phyloP scores from a whole-genome alignment of 2,113 vertebrate genomes.

The Hippolais icterina region DNA sequence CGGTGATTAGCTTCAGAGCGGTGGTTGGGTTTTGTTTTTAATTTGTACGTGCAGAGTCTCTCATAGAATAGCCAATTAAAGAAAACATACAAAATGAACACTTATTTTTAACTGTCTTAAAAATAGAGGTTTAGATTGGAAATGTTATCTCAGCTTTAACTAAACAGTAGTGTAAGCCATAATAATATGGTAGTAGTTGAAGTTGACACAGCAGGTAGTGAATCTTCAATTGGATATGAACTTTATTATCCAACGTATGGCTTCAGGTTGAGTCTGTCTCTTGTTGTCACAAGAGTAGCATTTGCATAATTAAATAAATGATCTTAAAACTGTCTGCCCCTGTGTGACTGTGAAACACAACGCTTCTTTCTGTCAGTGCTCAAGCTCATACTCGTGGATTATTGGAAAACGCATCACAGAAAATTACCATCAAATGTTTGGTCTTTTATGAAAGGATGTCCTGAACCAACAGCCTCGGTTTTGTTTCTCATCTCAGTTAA shows the following conservation, averaged over 20 bases:
- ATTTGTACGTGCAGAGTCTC: background rate
- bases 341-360: constrained; percentile 66
- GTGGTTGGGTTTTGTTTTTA: constrained; percentile 4
- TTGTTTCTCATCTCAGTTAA: constrained; percentile 62
- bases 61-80: constrained; percentile 26
- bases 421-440: constrained; percentile 53
- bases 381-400: constrained; percentile 37
- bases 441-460: constrained; percentile 17
- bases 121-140: constrained; percentile 32
- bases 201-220: constrained; percentile 47
- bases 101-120: constrained; percentile 21
- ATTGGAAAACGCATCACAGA: constrained; percentile 39
- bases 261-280: constrained; percentile 57
- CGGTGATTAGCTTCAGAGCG: background rate
- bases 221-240: constrained; percentile 53
- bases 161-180: background rate
- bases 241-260: constrained; percentile 57
- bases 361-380: constrained; percentile 57
- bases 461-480: constrained; percentile 29
- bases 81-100: background rate
- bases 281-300: constrained; percentile 68
- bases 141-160: constrained; percentile 34
- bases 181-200: constrained; percentile 23
- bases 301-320: constrained; percentile 77
- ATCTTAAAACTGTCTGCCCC: constrained; percentile 63